Percentiles rank a stretch among this genome's conserved stretches.
phyloP scores from a whole-genome alignment of 2,113 vertebrate species.

The Chlorocebus sabaeus region DNA sequence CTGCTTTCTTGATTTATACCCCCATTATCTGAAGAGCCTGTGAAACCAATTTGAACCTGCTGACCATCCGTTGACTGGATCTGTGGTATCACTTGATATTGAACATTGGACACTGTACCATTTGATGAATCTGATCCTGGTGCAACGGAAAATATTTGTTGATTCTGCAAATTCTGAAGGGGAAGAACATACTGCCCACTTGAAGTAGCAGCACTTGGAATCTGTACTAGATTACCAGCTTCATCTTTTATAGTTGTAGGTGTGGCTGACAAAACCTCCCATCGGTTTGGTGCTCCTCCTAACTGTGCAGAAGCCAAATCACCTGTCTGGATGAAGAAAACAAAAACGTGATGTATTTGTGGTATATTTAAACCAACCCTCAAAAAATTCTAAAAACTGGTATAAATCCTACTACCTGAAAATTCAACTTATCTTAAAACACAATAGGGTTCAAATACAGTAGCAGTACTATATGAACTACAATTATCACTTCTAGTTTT shows the following conservation, averaged over 20 bases:
- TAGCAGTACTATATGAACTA: neutral
- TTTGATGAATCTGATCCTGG: slow-evolving; percentile 93
- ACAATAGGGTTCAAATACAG: slow-evolving; percentile 35
- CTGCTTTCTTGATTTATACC: slow-evolving; percentile 95
- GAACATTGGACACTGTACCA: slow-evolving; percentile 97
- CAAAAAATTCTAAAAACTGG: slow-evolving; percentile 23
- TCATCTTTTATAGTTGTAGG: slow-evolving; percentile 94
- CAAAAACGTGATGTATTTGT: slow-evolving; percentile 67
- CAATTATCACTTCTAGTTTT: slow-evolving; percentile 13
- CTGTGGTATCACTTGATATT: slow-evolving; percentile 99
- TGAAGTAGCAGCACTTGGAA: slow-evolving; percentile 93
- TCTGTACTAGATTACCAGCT: slow-evolving; percentile 95
- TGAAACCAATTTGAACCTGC: slow-evolving; percentile 95
- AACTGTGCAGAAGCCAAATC: slow-evolving; percentile 94
- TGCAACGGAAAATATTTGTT: slow-evolving; percentile 96
- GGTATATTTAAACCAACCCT: slow-evolving; percentile 36
- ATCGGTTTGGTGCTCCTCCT: slow-evolving; percentile 93
- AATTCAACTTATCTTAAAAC: slow-evolving; percentile 29
- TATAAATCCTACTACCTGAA: slow-evolving; percentile 56
- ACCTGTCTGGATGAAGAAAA: slow-evolving; percentile 87
- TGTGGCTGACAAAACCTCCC: slow-evolving; percentile 94
- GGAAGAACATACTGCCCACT: slow-evolving; percentile 99
- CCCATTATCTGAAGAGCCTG: slow-evolving; percentile 91
- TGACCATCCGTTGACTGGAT: slow-evolving; percentile 96
- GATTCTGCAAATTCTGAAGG: slow-evolving; percentile 97